Evolutionary conservation across 1,140 invertebrate genomes (phyloP), one percentile per base, ranked within the genome.

Genomic region (Bathynomus jamesi): DNA sequence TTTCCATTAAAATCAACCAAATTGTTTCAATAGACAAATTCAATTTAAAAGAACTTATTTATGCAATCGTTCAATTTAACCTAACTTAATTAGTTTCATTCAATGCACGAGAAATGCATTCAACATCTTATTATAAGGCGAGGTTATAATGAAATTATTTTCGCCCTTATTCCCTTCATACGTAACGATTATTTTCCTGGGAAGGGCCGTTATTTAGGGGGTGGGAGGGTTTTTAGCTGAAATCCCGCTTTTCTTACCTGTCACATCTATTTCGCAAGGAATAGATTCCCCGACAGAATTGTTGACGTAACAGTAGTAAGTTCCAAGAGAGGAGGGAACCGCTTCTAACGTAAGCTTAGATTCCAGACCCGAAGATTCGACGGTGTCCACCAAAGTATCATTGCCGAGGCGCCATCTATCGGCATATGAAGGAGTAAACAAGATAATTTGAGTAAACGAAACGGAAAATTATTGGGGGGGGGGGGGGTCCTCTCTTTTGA

Each of bases 221-320:
- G 24, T 61, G 40, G 28, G 30, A n/a, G 60, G 13, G 7, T 10
- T 25, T 61, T 62, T 17, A 40, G 17, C 17, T 40, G 17, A 8
- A 8, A 40, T 40, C 21, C 11, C 5, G 21, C 11, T 5, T 17
- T 5, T 53, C 85, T 85, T 82, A 91, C 90, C 89, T 81, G 87
- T 85, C 29, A 94, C 89, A 81, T 91, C 89, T 61, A 87, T 85
- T 80, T 92, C 90, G 80, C 93, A 95, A 0, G 90, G 86, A 10
- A 86, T 87, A 24, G 87, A 87, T 28, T 84, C 81, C 29, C 92
- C 93, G 13, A 94, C 88, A 1, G 87, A 85, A 82, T 96, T 95
- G 81, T 91, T 92, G 4, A 90, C 91, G 69, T 87, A 85, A 81
- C 93, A 96, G 66, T 89, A 85, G 81, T 94, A 95, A 10, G 89